Evolutionary conservation across 1,140 invertebrate species (phyloP).

Genomic region (Drosophila auraria): DNA sequence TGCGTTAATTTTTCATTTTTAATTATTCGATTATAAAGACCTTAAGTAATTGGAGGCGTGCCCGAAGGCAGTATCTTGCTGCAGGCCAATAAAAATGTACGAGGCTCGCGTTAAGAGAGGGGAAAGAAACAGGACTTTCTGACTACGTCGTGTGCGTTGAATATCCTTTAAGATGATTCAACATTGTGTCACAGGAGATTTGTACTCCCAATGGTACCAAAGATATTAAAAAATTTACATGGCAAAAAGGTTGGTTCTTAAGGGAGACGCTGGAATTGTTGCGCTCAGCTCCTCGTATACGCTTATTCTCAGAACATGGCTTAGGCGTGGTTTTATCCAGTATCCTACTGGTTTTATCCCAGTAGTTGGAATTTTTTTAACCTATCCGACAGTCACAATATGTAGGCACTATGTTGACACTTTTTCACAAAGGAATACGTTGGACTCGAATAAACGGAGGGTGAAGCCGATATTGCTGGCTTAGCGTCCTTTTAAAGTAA

Average conservation of each 20-base stretch:
- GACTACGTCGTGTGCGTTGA: neutral
- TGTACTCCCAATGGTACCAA: neutral
- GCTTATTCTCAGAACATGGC: neutral
- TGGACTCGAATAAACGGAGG: neutral
- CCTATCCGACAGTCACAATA: no score
- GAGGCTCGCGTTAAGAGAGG: constrained; percentile 1
- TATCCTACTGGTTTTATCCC: neutral
- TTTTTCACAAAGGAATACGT: neutral
- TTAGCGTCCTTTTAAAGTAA: neutral
- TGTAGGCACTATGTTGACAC: neutral
- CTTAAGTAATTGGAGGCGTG: constrained; percentile 75
- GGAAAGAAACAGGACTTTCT: neutral
- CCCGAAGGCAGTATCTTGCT: constrained; percentile 28
- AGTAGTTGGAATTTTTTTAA: neutral
- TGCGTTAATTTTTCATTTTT: constrained; percentile 83
- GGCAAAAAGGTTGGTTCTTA: neutral
- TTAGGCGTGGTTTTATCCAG: neutral
- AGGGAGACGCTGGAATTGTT: neutral
- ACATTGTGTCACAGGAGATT: neutral
- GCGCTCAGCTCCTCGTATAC: neutral
- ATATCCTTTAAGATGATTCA: neutral
- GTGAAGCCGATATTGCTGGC: neutral
- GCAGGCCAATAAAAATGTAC: constrained; percentile 35
- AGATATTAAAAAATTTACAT: neutral
- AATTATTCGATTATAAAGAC: constrained; percentile 83